Evolutionary conservation across 2,113 vertebrate species (phyloP).

Genomic region (Eclectus roratus): DNA sequence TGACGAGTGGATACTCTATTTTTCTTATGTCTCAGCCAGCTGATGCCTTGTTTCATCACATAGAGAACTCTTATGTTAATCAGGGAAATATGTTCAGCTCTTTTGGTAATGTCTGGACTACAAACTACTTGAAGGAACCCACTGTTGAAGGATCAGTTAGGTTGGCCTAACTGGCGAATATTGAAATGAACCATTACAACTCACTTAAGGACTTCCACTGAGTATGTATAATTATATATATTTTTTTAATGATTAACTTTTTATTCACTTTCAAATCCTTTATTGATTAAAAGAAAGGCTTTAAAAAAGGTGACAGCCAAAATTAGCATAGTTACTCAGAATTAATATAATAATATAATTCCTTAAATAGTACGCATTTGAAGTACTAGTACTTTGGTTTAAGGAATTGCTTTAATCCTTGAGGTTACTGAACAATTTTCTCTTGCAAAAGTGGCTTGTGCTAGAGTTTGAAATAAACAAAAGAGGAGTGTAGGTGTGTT

Average conservation of each 20-base stretch:
- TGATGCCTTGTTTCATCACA: background rate
- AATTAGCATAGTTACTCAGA: background rate
- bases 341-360: background rate
- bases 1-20: background rate
- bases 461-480: background rate
- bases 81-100: background rate
- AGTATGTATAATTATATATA: background rate
- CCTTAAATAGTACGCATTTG: background rate
- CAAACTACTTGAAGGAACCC: background rate
- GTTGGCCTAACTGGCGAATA: background rate
- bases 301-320: background rate
- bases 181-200: background rate
- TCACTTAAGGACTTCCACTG: background rate
- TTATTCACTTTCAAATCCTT: background rate
- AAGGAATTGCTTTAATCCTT: background rate
- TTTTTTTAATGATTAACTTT: background rate
- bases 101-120: background rate
- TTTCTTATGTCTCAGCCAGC: background rate
- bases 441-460: background rate
- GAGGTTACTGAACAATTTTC: background rate
- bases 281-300: background rate
- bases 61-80: background rate
- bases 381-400: background rate
- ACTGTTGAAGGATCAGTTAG: background rate
- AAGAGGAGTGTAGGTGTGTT: background rate